phyloP scores from a whole-genome alignment of 2,888 invertebrate genomes.

The Agapostemon virescens region DNA sequence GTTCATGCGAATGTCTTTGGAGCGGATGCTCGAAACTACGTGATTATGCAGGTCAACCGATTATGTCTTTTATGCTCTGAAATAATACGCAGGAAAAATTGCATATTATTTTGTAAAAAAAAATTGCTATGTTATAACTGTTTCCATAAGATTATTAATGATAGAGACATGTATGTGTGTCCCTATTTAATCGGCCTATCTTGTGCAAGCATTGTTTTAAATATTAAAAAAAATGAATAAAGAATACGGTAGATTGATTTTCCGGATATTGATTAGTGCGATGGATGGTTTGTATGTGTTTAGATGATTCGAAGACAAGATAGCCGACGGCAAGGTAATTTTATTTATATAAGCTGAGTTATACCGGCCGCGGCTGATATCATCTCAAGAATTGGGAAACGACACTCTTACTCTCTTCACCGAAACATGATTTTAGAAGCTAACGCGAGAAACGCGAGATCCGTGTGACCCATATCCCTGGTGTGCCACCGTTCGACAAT shows the following conservation, averaged over 20 bases:
- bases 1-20: neutral
- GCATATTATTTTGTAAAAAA: too few relatives aligned
- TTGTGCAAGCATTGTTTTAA: too few relatives aligned
- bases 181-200: too few relatives aligned
- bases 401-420: constrained; percentile 13
- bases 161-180: too few relatives aligned
- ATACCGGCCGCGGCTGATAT: neutral
- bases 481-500: constrained; percentile 8
- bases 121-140: too few relatives aligned
- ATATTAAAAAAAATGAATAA: too few relatives aligned
- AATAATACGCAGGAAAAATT: neutral
- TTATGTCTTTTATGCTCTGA: neutral
- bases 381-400: constrained; percentile 27
- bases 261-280: neutral
- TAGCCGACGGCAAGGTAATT: neutral
- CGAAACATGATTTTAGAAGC: constrained; percentile 40
- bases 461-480: constrained; percentile 29
- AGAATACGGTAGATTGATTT: too few relatives aligned
- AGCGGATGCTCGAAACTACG: neutral
- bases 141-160: too few relatives aligned
- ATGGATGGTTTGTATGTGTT: neutral
- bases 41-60: neutral
- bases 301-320: neutral
- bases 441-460: constrained; percentile 7
- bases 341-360: neutral